Conservation (phyloP, 2,113 vertebrate species). For the Excalfactoria chinensis region DNA sequence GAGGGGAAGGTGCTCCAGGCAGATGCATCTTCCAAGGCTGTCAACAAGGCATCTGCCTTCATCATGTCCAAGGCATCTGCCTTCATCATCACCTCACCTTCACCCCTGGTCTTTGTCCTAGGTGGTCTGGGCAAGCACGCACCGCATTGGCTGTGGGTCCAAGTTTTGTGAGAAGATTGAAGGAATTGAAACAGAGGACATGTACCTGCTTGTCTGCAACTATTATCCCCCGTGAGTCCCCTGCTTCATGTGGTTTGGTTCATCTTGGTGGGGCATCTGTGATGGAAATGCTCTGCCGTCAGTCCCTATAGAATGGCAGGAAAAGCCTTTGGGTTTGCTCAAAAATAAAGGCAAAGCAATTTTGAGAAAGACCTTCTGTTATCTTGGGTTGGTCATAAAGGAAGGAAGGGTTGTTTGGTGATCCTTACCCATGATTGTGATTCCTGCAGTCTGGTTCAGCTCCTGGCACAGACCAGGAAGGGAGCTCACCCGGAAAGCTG, state of each 20-base stretch:
- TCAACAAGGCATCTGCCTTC: background rate
- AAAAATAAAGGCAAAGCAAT: background rate
- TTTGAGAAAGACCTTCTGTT: background rate
- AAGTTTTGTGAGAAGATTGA: slow-evolving; percentile 76
- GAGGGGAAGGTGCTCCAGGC: background rate
- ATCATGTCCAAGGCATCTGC: background rate
- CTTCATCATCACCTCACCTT: background rate
- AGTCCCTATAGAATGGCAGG: background rate
- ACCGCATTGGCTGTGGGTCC: slow-evolving; percentile 73
- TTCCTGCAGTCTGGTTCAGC: background rate
- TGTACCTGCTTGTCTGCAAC: slow-evolving; percentile 82
- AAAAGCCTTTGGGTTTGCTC: background rate
- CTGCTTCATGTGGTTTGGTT: accelerated
- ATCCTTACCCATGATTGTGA: accelerated
- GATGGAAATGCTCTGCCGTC: background rate
- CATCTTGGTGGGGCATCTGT: background rate
- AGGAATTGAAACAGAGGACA: slow-evolving; percentile 52
- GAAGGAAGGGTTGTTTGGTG: slow-evolving; percentile 31
- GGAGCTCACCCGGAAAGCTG: background rate
- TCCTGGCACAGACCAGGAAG: background rate
- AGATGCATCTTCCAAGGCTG: background rate
- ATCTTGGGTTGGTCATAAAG: background rate
- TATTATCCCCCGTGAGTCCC: slow-evolving; percentile 80
- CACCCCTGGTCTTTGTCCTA: slow-evolving; percentile 3
- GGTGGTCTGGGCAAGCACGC: slow-evolving; percentile 78